Conservation (phyloP, 1,140 invertebrate genomes). For the Conus ventricosus region DNA sequence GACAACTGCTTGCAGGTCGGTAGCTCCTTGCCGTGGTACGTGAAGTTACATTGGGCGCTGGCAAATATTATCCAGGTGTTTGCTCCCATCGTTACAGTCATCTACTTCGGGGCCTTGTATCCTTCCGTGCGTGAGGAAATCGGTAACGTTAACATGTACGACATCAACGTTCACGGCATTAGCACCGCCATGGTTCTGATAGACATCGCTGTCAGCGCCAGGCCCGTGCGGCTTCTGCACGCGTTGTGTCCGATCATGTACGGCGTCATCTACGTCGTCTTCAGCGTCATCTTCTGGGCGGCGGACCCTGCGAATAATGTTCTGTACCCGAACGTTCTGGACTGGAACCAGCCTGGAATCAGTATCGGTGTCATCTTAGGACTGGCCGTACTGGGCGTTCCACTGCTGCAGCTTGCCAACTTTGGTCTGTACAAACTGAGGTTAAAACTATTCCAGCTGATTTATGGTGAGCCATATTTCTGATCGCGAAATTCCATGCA, state of each 20-base stretch:
- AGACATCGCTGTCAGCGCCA: slow-evolving; percentile 50
- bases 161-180: slow-evolving; percentile 55
- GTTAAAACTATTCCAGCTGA: slow-evolving; percentile 35
- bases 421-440: slow-evolving; percentile 49
- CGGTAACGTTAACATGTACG: neutral
- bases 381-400: slow-evolving; percentile 49
- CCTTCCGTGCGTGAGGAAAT: slow-evolving; percentile 30
- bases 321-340: slow-evolving; percentile 58
- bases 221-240: slow-evolving; percentile 62
- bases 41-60: slow-evolving; percentile 58
- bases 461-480: slow-evolving; percentile 34
- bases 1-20: too few relatives aligned
- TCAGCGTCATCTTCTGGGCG: slow-evolving; percentile 60
- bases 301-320: slow-evolving; percentile 53
- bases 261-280: slow-evolving; percentile 56
- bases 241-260: slow-evolving; percentile 53
- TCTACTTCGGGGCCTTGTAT: slow-evolving; percentile 60
- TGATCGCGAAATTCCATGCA: too few relatives aligned
- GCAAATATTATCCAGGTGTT: slow-evolving; percentile 50
- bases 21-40: slow-evolving; percentile 42
- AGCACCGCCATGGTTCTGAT: slow-evolving; percentile 57
- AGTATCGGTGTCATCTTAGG: slow-evolving; percentile 41
- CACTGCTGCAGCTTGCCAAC: slow-evolving; percentile 50
- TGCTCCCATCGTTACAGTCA: slow-evolving; percentile 53
- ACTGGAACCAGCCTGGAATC: slow-evolving; percentile 61